Percentiles rank a stretch among this genome's conserved stretches.
Evolutionary conservation across 2,113 vertebrate genomes (phyloP).

Genomic region (Dasypus novemcinctus): DNA sequence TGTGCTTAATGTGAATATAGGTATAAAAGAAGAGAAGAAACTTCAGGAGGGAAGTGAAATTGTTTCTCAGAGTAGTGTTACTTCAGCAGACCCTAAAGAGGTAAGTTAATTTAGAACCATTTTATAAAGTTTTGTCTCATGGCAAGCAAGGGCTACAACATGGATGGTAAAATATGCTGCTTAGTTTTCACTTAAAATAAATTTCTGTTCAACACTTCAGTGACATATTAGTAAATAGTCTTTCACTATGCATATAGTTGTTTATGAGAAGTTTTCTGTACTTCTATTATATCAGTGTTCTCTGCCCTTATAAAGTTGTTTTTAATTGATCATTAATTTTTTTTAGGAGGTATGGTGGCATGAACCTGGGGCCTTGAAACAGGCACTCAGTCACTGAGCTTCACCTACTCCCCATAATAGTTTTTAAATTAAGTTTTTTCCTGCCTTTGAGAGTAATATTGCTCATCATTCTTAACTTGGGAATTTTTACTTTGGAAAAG

Average conservation of each 20-base stretch:
- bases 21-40: conserved; percentile 82
- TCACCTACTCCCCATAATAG: neutral
- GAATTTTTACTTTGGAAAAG: neutral
- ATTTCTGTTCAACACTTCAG: neutral
- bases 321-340: neutral
- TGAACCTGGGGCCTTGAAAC: too few species aligned
- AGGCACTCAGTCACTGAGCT: too few species aligned
- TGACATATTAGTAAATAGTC: neutral
- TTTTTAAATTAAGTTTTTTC: conserved; percentile 11
- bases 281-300: neutral
- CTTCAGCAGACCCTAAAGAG: conserved; percentile 67
- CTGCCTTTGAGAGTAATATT: neutral
- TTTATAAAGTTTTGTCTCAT: neutral
- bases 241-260: neutral
- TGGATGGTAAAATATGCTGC: neutral
- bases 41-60: conserved; percentile 71
- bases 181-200: neutral
- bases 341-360: too few species aligned
- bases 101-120: conserved; percentile 66
- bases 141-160: neutral
- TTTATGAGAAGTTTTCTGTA: neutral
- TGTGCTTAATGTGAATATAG: conserved; percentile 63
- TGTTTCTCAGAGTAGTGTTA: conserved; percentile 54
- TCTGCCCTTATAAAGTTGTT: neutral
- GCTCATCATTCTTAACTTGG: neutral